Evolutionary conservation across 2,888 invertebrate genomes (phyloP).

Genomic region (Dusona sp.): DNA sequence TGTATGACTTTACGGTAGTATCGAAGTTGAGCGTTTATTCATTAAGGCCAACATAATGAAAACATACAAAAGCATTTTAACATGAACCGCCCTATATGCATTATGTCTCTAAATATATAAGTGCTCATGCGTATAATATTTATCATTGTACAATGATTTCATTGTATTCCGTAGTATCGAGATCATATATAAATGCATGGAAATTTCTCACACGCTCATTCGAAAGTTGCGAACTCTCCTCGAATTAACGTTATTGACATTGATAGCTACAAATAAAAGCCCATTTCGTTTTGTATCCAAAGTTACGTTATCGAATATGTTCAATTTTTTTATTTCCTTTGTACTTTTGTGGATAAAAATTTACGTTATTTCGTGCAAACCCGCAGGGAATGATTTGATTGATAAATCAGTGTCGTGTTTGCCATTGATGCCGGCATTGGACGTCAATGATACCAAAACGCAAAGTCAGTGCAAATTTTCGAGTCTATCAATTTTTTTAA

Average conservation of each 20-base stretch:
- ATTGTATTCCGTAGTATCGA: constrained; percentile 25
- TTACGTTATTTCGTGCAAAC: constrained; percentile 23
- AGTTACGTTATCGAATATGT: constrained; percentile 28
- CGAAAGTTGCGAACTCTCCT: neutral
- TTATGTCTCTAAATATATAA: constrained; percentile 14
- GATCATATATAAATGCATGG: constrained; percentile 34
- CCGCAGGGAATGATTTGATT: constrained; percentile 5
- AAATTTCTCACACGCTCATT: constrained; percentile 11
- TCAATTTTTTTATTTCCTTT: constrained; percentile 19
- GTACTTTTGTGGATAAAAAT: constrained; percentile 30
- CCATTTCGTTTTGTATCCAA: neutral
- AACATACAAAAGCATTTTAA: neutral
- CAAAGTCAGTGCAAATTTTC: neutral
- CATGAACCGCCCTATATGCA: neutral
- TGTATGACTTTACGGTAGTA: no score
- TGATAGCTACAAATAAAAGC: neutral
- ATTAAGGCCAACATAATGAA: neutral
- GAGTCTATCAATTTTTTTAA: neutral
- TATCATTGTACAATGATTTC: constrained; percentile 29
- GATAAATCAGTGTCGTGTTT: constrained; percentile 21
- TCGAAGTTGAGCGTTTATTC: neutral
- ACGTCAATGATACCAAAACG: constrained; percentile 21
- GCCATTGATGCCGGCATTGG: neutral
- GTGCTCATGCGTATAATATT: neutral
- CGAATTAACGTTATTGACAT: constrained; percentile 18